Percentiles rank a stretch among this genome's conserved stretches.
These are phyloP conservation scores for Ictidomys tridecemlineatus DNA, from an alignment of 2,113 vertebrate species.

Conservation along the genomic window DNA sequence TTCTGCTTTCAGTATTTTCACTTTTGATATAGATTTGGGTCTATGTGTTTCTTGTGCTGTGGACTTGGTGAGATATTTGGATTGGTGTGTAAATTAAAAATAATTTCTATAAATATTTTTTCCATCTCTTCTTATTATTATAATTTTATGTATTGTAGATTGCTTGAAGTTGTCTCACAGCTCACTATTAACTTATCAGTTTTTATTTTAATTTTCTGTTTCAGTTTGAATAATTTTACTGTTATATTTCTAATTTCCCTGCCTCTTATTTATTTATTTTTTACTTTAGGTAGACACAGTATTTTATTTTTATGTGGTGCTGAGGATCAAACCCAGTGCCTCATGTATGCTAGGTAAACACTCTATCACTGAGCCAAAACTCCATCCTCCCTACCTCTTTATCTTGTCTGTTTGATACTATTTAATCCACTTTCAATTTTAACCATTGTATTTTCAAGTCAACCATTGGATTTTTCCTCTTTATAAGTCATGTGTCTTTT, in stretches of 20 bases:
- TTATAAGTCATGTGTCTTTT: slow-evolving; percentile 4
- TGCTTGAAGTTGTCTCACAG: neutral
- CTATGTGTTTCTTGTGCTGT: neutral
- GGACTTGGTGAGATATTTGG: neutral
- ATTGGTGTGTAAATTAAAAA: neutral
- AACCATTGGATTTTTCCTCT: neutral
- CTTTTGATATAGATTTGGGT: neutral
- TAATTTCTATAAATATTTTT: neutral
- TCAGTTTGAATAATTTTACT: slow-evolving; percentile 9
- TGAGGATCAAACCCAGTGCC: too few relatives aligned
- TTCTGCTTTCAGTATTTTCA: neutral
- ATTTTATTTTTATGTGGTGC: too few relatives aligned
- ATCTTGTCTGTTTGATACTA: neutral
- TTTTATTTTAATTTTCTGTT: neutral
- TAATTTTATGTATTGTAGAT: neutral
- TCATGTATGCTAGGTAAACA: too few relatives aligned
- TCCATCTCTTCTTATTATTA: neutral
- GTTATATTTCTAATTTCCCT: neutral
- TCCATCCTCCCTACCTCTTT: neutral
- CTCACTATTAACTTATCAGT: neutral
- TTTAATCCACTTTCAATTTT: neutral
- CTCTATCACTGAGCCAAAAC: too few relatives aligned
- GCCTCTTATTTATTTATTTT: neutral
- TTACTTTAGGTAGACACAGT: too few relatives aligned
- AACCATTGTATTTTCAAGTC: neutral